These are phyloP conservation scores for Acyrthosiphon pisum DNA, from an alignment of 1,140 invertebrate species.

Conservation along the genomic window DNA sequence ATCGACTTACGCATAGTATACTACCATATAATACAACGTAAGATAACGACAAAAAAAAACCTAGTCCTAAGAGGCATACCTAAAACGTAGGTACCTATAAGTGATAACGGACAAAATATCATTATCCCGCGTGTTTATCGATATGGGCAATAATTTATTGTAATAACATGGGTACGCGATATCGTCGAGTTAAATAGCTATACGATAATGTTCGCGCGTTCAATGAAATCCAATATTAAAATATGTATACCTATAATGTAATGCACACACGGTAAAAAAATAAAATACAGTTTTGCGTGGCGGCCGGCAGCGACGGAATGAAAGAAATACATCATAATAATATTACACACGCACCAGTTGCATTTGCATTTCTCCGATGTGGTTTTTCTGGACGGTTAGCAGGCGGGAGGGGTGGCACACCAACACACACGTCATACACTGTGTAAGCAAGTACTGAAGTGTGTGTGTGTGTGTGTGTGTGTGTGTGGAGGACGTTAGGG, in stretches of 20 bases:
- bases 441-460: not conserved
- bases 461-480: not conserved
- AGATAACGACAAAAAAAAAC: no score
- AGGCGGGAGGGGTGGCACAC: not conserved
- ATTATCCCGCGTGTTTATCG: no score
- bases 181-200: not conserved
- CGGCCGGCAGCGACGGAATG: not conserved
- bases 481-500: constrained; percentile 20
- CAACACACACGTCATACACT: not conserved
- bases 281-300: not conserved
- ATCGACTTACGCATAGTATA: no score
- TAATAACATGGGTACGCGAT: not conserved
- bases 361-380: not conserved
- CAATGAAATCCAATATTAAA: not conserved
- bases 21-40: no score
- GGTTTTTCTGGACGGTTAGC: not conserved
- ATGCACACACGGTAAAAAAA: not conserved
- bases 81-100: no score
- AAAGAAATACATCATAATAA: not conserved
- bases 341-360: constrained; percentile 15
- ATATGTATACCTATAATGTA: not conserved
- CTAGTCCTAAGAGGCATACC: no score
- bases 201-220: not conserved
- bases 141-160: not conserved
- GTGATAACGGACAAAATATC: no score